phyloP scores from a whole-genome alignment of 2,797 vertebrate species.

The Eulemur albifrons region DNA sequence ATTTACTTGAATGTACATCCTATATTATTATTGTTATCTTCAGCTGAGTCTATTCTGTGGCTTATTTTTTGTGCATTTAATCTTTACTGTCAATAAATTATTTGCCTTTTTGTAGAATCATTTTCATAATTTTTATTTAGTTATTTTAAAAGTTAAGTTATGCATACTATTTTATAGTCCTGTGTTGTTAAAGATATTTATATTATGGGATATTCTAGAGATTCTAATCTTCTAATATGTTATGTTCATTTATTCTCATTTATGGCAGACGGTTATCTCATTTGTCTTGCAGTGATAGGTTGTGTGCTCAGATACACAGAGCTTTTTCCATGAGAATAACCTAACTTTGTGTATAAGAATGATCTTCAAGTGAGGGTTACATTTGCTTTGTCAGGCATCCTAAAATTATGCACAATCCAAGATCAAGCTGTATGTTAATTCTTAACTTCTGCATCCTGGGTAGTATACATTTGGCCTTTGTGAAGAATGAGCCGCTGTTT shows the following conservation, averaged over 20 bases:
- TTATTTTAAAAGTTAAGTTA: not conserved
- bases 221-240: not conserved
- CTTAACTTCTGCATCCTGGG: not conserved
- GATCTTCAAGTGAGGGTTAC: slow-evolving; percentile 9
- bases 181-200: not conserved
- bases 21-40: not conserved
- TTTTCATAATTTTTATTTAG: not conserved
- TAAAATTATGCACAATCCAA: not conserved
- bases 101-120: not conserved
- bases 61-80: not conserved
- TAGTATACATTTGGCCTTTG: not conserved
- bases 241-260: not conserved
- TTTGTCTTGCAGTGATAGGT: not conserved
- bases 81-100: not conserved
- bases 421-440: slow-evolving; percentile 44
- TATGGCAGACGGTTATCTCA: not conserved
- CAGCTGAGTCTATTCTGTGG: not conserved
- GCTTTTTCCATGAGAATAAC: not conserved
- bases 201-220: not conserved
- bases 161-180: not conserved
- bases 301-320: not conserved
- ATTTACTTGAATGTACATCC: not conserved
- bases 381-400: slow-evolving; percentile 29
- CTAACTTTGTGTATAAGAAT: not conserved
- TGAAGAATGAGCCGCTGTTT: not conserved